These are phyloP conservation scores for Lepetodrilus schrolli DNA, from an alignment of 2,888 invertebrate species.

Conservation along the genomic window DNA sequence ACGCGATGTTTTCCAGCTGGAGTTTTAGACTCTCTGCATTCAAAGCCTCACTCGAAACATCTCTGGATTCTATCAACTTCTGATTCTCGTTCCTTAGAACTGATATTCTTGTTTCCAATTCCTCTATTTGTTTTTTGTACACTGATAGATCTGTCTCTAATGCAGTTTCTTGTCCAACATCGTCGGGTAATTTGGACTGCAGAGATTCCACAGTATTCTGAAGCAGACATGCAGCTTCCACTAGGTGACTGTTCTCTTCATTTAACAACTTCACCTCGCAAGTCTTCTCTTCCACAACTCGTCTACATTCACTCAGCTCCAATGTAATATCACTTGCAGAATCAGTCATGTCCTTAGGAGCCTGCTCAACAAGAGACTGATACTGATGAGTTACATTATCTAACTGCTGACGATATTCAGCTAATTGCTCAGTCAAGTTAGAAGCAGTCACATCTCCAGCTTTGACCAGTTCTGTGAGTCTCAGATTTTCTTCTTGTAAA, in stretches of 20 bases:
- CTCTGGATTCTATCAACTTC: constrained; percentile 28
- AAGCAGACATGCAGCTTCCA: constrained; percentile 31
- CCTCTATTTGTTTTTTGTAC: constrained; percentile 27
- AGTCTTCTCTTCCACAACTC: constrained; percentile 16
- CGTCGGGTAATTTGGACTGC: constrained; percentile 14
- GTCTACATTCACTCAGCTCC: background rate
- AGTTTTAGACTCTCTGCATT: constrained; percentile 49
- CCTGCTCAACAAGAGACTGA: no score
- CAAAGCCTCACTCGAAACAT: constrained; percentile 41
- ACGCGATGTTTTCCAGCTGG: constrained; percentile 47
- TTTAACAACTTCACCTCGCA: constrained; percentile 26
- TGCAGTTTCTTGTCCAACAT: constrained; percentile 9
- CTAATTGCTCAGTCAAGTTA: constrained; percentile 32
- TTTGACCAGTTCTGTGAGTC: constrained; percentile 20
- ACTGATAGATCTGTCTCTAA: background rate
- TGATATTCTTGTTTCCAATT: constrained; percentile 34
- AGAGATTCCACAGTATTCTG: constrained; percentile 32
- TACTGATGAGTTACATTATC: background rate
- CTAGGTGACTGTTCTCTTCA: constrained; percentile 25
- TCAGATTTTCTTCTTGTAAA: constrained; percentile 37
- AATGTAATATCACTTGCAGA: background rate
- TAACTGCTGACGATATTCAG: constrained; percentile 35
- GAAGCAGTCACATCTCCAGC: background rate
- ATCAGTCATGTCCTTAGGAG: background rate
- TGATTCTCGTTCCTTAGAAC: constrained; percentile 38